These are phyloP conservation scores for Lates calcarifer DNA, from an alignment of 2,113 vertebrate species.

Conservation along the genomic window DNA sequence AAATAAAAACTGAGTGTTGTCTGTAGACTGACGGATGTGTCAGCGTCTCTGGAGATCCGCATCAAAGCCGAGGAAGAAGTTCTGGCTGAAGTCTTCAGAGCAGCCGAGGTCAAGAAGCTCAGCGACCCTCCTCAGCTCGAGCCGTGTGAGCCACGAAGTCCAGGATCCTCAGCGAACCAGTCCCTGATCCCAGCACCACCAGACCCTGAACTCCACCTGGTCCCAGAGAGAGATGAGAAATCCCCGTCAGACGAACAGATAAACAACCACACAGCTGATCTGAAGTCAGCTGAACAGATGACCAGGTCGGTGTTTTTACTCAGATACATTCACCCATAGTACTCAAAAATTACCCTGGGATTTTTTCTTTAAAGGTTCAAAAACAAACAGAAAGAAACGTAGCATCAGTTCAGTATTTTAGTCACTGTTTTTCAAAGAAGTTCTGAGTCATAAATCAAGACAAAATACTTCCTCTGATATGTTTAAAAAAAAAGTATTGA, in stretches of 20 bases:
- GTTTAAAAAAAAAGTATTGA: too few species aligned
- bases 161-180: neutral
- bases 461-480: too few species aligned
- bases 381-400: too few species aligned
- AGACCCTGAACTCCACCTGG: neutral
- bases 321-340: neutral
- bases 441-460: too few species aligned
- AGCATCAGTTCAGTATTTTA: too few species aligned
- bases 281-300: constrained; percentile 1
- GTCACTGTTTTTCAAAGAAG: too few species aligned
- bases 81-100: constrained; percentile 32
- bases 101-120: neutral
- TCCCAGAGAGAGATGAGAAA: neutral
- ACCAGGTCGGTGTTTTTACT: constrained; percentile 38
- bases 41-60: neutral
- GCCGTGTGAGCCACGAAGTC: neutral
- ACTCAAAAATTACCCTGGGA: neutral
- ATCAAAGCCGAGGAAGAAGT: constrained; percentile 32
- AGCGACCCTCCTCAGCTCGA: neutral
- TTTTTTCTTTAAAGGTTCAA: neutral
- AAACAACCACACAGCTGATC: neutral
- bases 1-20: fast-evolving
- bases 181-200: neutral
- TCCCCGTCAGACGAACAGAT: neutral
- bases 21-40: constrained; percentile 1